Evolutionary conservation across 2,113 vertebrate genomes (phyloP), one percentile per base, ranked within the genome.

Genomic region (Lophochroa leadbeateri): DNA sequence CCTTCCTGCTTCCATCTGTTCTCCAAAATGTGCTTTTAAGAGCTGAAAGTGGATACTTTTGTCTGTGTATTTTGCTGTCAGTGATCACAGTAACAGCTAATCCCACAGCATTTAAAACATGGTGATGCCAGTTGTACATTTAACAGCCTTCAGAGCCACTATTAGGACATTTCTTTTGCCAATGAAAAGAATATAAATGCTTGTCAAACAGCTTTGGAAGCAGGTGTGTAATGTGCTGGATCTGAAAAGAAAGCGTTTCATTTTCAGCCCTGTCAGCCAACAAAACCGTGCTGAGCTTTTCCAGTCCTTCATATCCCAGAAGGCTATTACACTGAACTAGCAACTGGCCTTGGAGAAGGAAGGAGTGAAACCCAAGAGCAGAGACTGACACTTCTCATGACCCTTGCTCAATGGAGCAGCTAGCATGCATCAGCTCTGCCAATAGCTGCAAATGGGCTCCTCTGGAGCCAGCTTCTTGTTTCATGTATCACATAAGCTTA

Each of bases 61-160:
- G 71, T 88, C 65, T 47, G 50, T 94, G 61, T 82, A 28, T 92
- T 86, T 92, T 88, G 85, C 77, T 74, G 67, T 93, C 80, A 53
- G 39, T 55, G 77, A 93, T 83, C 90, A 92, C 79, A 90, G 79
- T 90, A 88, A 93, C 93, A 93, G 85, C 79, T 96, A 95, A 96
- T 96, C 69, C 84, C 84, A 74, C 37, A 55, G 68, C 41, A 57
- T 90, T 96, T 95, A 83, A 92, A 92, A 76, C 61, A 53, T 10
- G 37, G 50, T 71, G 63, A 78, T 88, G 77, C 79, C 85, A 78
- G 29, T 21, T 64, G 58, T 87, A 76, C n/a, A 28, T 64, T 92
- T 82, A 94, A 55, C 53, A 74, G n/a, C 58, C 64, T 93, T 95
- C 76, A 92, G 85, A 95, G 33, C 37, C 89, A 41, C 37, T 94